phyloP scores from a whole-genome alignment of 2,113 vertebrate species.

The Tauraco erythrolophus region DNA sequence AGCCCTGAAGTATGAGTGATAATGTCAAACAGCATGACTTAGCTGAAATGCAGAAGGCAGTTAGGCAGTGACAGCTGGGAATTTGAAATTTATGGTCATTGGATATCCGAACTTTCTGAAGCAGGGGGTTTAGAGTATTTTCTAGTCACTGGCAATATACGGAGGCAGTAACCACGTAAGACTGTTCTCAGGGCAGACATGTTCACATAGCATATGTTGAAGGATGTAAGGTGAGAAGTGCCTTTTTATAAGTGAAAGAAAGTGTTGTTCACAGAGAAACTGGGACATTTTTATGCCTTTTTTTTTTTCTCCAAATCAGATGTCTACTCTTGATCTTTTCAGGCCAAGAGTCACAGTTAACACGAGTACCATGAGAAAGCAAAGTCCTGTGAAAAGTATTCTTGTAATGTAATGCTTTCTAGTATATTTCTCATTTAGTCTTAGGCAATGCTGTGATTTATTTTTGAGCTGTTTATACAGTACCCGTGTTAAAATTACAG shows the following conservation, averaged over 20 bases:
- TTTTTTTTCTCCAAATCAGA: background rate
- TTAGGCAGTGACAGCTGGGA: slow-evolving; percentile 49
- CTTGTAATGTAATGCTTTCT: background rate
- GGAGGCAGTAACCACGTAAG: background rate
- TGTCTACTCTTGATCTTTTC: background rate
- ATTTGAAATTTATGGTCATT: background rate
- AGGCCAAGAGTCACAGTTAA: background rate
- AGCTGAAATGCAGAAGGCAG: slow-evolving; percentile 40
- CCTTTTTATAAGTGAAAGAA: background rate
- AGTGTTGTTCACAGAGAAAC: background rate
- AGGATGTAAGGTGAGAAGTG: background rate
- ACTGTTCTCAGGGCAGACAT: background rate
- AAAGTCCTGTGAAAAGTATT: background rate
- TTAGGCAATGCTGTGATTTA: background rate
- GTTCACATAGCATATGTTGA: background rate
- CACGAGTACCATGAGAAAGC: background rate
- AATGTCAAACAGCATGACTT: slow-evolving; percentile 24
- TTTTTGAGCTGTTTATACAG: background rate
- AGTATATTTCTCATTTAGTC: background rate
- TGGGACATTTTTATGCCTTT: background rate
- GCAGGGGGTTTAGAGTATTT: background rate
- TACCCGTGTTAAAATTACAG: background rate
- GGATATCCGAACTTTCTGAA: slow-evolving; percentile 19
- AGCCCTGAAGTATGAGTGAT: background rate
- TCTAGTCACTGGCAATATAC: background rate